Evolutionary conservation across 2,113 vertebrate genomes (phyloP), one percentile per base, ranked within the genome.

Genomic region (Sarotherodon lohbergeri): DNA sequence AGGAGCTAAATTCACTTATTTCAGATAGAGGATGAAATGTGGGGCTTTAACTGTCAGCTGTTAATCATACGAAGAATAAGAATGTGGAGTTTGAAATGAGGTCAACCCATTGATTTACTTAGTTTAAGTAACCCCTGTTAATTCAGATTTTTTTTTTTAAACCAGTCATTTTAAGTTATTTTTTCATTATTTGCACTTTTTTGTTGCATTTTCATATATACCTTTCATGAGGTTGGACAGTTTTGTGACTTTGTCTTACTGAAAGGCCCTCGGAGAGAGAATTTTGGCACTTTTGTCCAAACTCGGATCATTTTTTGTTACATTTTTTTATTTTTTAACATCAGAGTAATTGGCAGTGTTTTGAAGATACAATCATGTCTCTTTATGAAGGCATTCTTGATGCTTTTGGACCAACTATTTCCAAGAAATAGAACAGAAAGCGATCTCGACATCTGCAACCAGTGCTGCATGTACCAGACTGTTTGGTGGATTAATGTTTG

Each of bases 401-500:
- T 81, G 0, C 27, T n/a, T 22, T 43, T 54, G 24, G 66, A 83
- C 50, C 9, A 59, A 59, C 3, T 32, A 36, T 41, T 81, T 82
- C 52, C 12, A 7, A 34, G 9, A 29, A 89, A n/a, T 29, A 6
- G 57, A 29, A 34, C 10, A 82, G 12, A 32, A 32, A 22, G 6
- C 1, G 13, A 46, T 81, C 2, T 81, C 5, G 4, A 3, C 52
- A 54, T 55, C n/a, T 78, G 27, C 17, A 52, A 78, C 4, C 4
- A 2, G 17, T 52, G 27, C 27, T 34, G 7, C 27, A 5, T 78
- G 6, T 34, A 78, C 16, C 27, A 32, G 24, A 29, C 14, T 19
- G 68, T 76, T 48, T 46, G 41, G 68, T 29, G 14, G 24, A 3
- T 19, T 50, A 76, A 76, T 0, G 1, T 0, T 27, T 76, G 27